phyloP scores from a whole-genome alignment of 2,113 vertebrate species.

The Puma concolor region DNA sequence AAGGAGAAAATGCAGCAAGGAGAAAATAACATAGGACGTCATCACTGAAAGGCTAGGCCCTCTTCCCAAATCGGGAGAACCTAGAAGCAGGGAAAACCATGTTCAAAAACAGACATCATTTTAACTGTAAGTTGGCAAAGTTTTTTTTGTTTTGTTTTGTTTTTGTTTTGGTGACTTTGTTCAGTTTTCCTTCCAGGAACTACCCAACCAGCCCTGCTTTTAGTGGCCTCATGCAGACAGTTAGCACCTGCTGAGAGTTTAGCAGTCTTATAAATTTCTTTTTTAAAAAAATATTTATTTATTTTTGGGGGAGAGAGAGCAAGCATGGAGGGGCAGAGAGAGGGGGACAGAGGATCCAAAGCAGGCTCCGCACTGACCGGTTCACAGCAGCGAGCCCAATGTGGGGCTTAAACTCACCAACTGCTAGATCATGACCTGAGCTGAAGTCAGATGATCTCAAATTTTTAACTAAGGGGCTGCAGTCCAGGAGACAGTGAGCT shows the following conservation, averaged over 20 bases:
- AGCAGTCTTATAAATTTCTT: background rate
- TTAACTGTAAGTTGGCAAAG: background rate
- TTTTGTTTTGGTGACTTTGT: background rate
- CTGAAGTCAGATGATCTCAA: background rate
- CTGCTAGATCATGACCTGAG: no score
- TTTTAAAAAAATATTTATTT: no score
- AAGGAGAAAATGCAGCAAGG: background rate
- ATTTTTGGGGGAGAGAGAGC: no score
- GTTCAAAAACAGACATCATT: background rate
- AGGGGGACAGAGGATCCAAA: no score
- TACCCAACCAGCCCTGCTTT: background rate
- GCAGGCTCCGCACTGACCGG: no score
- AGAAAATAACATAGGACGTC: rapidly evolving
- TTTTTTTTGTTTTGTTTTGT: background rate
- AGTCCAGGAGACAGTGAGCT: background rate
- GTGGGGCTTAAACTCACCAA: no score
- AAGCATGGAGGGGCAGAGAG: no score
- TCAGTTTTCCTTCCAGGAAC: background rate
- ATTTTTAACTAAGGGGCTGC: background rate
- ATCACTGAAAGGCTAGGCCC: background rate
- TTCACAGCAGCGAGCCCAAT: no score
- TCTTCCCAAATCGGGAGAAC: background rate
- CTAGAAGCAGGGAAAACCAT: background rate
- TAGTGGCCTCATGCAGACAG: background rate
- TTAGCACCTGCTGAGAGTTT: background rate